phyloP scores from a whole-genome alignment of 1,140 invertebrate genomes.

The Muscidifurax raptorellus region DNA sequence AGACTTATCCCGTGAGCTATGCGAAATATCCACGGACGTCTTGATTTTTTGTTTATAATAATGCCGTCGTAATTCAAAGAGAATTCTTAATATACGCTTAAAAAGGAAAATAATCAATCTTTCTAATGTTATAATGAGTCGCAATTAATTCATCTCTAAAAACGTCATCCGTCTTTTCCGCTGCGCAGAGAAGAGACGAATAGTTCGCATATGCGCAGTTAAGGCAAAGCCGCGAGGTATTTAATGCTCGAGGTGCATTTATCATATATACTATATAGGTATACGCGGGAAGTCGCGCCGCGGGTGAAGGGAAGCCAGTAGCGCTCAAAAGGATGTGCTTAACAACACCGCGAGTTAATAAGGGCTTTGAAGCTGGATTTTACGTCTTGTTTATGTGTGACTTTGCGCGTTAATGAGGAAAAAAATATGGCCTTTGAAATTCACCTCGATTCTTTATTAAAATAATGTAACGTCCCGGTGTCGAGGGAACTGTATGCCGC shows the following conservation, averaged over 20 bases:
- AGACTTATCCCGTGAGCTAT: background rate
- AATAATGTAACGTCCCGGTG: background rate
- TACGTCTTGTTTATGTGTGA: conserved; percentile 21
- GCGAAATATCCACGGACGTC: background rate
- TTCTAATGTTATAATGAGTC: too few species aligned
- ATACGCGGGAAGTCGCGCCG: background rate
- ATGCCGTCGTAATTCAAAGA: background rate
- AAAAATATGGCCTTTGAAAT: background rate
- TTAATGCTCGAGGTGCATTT: background rate
- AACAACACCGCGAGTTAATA: conserved; percentile 9
- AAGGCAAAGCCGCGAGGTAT: background rate
- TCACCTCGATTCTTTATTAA: background rate
- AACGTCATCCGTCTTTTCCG: too few species aligned
- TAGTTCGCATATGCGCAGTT: background rate
- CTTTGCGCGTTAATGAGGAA: conserved; percentile 16
- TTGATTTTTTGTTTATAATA: too few species aligned
- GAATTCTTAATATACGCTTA: background rate
- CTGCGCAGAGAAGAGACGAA: background rate
- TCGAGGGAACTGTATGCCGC: background rate
- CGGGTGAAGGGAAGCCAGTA: background rate
- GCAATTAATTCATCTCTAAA: too few species aligned
- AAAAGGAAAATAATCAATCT: background rate
- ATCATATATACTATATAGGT: background rate
- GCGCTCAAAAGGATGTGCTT: background rate
- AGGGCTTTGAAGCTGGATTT: background rate